Evolutionary conservation across 2,888 invertebrate genomes (phyloP).

Genomic region (Spicauda simplicius): DNA sequence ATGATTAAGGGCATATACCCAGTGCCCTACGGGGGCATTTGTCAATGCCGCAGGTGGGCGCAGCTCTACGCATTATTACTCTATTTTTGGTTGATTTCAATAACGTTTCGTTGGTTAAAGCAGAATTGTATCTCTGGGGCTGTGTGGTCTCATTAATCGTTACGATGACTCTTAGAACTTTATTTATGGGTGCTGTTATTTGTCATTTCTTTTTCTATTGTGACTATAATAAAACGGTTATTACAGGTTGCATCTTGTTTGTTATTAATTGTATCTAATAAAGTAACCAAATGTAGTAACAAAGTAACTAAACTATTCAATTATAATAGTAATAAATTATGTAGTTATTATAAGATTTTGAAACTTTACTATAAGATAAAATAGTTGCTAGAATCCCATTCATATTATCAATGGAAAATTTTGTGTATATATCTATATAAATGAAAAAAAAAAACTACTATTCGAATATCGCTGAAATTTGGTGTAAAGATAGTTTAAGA

Average conservation of each 20-base stretch:
- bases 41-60: conserved; percentile 78
- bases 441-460: too few species aligned
- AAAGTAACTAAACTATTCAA: too few species aligned
- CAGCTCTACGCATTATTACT: conserved; percentile 65
- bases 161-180: conserved; percentile 13
- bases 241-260: neutral
- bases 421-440: too few species aligned
- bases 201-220: neutral
- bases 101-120: conserved; percentile 54
- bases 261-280: too few species aligned
- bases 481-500: too few species aligned
- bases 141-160: conserved; percentile 37
- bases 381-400: too few species aligned
- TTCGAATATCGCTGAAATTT: too few species aligned
- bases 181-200: conserved; percentile 9
- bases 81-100: conserved; percentile 71
- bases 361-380: too few species aligned
- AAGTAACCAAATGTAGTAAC: too few species aligned
- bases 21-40: conserved; percentile 66
- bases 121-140: conserved; percentile 24
- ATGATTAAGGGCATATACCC: conserved; percentile 69
- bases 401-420: too few species aligned
- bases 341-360: too few species aligned
- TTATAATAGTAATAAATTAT: too few species aligned
- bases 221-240: neutral